Conservation (phyloP, 2,888 invertebrate genomes). For the Meloe dianella region DNA sequence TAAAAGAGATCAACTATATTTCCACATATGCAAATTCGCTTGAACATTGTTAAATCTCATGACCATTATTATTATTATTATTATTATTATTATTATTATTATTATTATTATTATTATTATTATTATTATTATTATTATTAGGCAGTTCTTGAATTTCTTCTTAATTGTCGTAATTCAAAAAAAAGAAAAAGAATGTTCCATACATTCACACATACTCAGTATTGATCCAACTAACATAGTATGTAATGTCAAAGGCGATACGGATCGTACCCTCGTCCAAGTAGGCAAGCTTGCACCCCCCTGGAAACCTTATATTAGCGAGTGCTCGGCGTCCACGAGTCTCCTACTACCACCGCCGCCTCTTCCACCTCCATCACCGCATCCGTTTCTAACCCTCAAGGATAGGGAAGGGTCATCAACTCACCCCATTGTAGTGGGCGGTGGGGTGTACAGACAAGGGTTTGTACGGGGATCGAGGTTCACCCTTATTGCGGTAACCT, state of each 20-base stretch:
- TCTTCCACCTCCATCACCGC: slow-evolving; percentile 28
- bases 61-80: not conserved
- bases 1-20: not conserved
- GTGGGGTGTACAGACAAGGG: slow-evolving; percentile 42
- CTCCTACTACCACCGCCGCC: slow-evolving; percentile 25
- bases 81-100: not conserved
- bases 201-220: slow-evolving; percentile 17
- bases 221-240: slow-evolving; percentile 32
- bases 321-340: slow-evolving; percentile 40
- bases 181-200: not conserved
- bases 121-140: not conserved
- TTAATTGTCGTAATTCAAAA: not conserved
- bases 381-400: slow-evolving; percentile 38
- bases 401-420: slow-evolving; percentile 42
- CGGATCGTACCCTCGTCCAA: slow-evolving; percentile 40
- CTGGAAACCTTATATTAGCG: slow-evolving; percentile 46
- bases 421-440: slow-evolving; percentile 34
- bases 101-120: not conserved
- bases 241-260: slow-evolving; percentile 36
- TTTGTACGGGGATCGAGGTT: slow-evolving; percentile 33
- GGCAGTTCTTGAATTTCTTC: not conserved
- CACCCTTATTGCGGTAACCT: slow-evolving; percentile 38
- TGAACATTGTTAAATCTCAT: not conserved
- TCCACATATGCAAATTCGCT: not conserved
- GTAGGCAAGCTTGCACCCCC: slow-evolving; percentile 45